phyloP scores from a whole-genome alignment of 2,888 invertebrate species.

The Drosophila neutralis region DNA sequence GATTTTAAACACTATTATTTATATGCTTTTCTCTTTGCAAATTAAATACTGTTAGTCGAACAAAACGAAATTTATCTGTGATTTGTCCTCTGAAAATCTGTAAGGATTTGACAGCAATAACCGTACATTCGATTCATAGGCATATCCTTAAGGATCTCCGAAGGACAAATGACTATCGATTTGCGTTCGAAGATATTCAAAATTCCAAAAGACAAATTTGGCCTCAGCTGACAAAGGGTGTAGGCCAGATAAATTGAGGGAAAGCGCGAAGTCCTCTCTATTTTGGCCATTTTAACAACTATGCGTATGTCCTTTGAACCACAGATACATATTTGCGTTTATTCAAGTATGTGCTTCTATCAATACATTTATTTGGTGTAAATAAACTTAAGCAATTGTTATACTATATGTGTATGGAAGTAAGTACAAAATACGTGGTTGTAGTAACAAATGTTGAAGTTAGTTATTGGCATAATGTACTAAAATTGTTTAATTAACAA shows the following conservation, averaged over 20 bases:
- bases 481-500: background rate
- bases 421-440: background rate
- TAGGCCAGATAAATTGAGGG: background rate
- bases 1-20: background rate
- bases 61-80: background rate
- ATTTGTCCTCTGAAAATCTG: background rate
- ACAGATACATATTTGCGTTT: background rate
- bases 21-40: background rate
- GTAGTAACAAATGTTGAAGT: background rate
- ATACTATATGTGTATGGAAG: background rate
- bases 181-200: background rate
- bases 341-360: background rate
- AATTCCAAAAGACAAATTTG: background rate
- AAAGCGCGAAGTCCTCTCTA: background rate
- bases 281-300: background rate
- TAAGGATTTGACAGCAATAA: background rate
- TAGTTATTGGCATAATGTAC: background rate
- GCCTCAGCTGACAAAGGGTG: background rate
- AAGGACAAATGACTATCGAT: background rate
- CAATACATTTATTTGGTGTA: background rate
- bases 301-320: background rate
- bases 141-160: background rate
- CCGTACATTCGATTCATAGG: background rate
- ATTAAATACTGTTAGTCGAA: conserved; percentile 4
- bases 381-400: background rate